Evolutionary conservation across 1,140 invertebrate genomes (phyloP).

Genomic region (Drosophila bocki): DNA sequence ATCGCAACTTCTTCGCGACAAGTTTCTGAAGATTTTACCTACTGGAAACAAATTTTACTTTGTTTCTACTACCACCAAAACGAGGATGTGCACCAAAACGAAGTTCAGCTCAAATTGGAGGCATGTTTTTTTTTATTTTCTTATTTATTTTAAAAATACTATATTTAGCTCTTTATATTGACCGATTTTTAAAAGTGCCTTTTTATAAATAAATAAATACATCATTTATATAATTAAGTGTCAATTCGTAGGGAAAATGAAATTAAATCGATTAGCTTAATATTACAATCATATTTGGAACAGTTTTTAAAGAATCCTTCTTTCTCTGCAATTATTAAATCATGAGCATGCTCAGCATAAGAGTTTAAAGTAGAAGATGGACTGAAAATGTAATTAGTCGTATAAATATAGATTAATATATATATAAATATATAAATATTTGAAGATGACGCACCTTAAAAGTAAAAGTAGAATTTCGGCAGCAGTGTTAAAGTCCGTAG

Average conservation of each 20-base stretch:
- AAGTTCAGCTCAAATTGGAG: no score
- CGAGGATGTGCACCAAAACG: no score
- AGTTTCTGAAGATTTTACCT: no score
- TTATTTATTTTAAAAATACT: no score
- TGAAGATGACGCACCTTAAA: background rate
- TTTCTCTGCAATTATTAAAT: slow-evolving; percentile 18
- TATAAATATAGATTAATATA: background rate
- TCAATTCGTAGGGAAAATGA: background rate
- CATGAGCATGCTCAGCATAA: background rate
- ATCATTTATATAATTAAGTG: no score
- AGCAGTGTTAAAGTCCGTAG: slow-evolving; percentile 4
- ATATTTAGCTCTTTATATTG: no score
- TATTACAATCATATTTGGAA: slow-evolving; percentile 24
- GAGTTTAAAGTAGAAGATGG: slow-evolving; percentile 28
- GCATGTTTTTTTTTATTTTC: no score
- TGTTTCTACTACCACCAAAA: no score
- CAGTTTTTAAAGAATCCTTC: background rate
- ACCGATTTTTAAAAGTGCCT: no score
- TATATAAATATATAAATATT: background rate
- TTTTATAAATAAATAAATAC: no score
- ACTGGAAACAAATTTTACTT: no score
- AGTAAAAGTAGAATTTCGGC: slow-evolving; percentile 17
- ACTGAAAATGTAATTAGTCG: background rate
- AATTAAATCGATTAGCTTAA: slow-evolving; percentile 7
- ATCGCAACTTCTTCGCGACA: no score